These are phyloP conservation scores for Nymphicus hollandicus DNA, from an alignment of 2,113 vertebrate species.

Conservation along the genomic window DNA sequence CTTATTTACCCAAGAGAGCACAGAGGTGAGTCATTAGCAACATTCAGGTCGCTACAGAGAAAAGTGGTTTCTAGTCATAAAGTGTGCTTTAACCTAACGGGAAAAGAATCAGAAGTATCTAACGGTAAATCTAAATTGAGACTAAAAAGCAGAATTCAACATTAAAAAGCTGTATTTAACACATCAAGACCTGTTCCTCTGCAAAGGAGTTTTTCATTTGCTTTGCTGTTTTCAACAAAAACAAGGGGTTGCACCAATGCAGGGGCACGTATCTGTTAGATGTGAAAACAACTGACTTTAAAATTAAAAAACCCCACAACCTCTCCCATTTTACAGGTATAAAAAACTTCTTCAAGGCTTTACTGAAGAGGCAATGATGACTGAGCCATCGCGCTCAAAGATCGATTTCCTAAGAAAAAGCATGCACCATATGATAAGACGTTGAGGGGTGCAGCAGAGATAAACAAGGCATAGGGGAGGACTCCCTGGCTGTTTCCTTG, in stretches of 20 bases:
- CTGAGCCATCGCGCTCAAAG: background rate
- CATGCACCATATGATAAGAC: background rate
- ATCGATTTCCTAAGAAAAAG: background rate
- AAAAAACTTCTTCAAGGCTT: background rate
- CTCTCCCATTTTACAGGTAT: background rate
- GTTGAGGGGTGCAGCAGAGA: background rate
- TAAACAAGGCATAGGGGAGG: background rate
- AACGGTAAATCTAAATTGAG: background rate
- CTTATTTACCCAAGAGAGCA: background rate
- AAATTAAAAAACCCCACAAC: background rate
- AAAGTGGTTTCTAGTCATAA: background rate
- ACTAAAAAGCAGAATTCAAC: background rate
- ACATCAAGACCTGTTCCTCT: background rate
- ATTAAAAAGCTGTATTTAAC: background rate
- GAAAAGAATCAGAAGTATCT: background rate
- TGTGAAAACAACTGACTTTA: background rate
- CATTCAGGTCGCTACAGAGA: background rate
- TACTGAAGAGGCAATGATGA: background rate
- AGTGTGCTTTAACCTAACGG: background rate
- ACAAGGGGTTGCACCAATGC: background rate
- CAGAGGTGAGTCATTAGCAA: background rate
- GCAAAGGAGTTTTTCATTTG: background rate
- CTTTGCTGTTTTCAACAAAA: background rate
- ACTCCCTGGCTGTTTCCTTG: background rate
- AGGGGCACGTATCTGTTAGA: rapidly evolving